Evolutionary conservation across 2,113 vertebrate genomes (phyloP), one percentile per base, ranked within the genome.

Genomic region (Shinisaurus crocodilurus): DNA sequence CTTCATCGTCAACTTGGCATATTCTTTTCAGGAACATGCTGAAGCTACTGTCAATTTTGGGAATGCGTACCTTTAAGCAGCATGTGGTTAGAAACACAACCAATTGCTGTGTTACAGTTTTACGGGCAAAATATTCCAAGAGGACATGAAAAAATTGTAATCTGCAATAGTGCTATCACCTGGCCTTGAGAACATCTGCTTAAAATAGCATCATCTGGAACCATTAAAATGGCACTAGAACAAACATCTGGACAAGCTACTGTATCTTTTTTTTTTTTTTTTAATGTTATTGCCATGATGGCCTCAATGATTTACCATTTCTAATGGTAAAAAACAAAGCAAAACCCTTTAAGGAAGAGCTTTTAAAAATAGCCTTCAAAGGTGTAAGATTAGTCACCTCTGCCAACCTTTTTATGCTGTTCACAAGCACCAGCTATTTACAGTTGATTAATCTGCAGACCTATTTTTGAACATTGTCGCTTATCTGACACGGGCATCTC

Each of bases 1-100:
- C 89, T 94, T 91, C 89, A 92, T 82, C 92, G 93, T 84, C 89
- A 91, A 91, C 89, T 75, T 45, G 65, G 50, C 93, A 79, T 94
- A 92, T 90, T 76, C 87, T 79, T 77, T 88, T 87, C 65, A 63
- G 74, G 92, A 32, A 45, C 6, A 86, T 32, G 65, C n/a, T 57
- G 32, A 80, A 80, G 5, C 60, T 48, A 65, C 37, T 67, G 10
- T n/a, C 32, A 81, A 6, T 3, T 57, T 40, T 32, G n/a, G 13
- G 50, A 40, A 40, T 37, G 25, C 29, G 63, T 54, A n/a, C 50
- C 6, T 70, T 54, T 25, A 18, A 88, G 40, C 29, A 72, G 27
- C 63, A 79, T 54, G 34, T 13, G 18, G 74, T 25, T 48, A 70
- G 34, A 18, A 15, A 57, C n/a, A 77, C 23, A 77, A 82, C 37